phyloP scores from a whole-genome alignment of 2,888 invertebrate species.

The Apocheima hispidaria region DNA sequence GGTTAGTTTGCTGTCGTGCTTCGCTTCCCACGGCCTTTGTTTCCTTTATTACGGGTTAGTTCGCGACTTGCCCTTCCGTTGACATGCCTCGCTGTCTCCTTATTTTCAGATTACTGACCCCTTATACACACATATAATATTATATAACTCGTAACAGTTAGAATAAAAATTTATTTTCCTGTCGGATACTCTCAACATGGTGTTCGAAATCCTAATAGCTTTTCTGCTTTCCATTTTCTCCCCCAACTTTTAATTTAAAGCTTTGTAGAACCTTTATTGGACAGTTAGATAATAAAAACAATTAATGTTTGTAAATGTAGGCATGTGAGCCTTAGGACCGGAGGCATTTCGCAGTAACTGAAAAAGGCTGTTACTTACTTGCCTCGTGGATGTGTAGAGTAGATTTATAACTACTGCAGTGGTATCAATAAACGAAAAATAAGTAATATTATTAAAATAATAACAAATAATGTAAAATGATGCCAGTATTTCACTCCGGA shows the following conservation, averaged over 20 bases:
- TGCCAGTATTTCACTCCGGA: no score
- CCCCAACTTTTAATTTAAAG: conserved; percentile 17
- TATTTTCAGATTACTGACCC: conserved; percentile 56
- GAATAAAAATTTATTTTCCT: conserved; percentile 33
- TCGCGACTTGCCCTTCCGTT: conserved; percentile 58
- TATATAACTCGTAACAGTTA: conserved; percentile 19
- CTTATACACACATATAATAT: conserved; percentile 18
- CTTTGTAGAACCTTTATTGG: conserved; percentile 17
- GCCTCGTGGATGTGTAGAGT: conserved; percentile 6
- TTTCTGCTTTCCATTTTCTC: conserved; percentile 18
- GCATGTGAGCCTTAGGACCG: conserved; percentile 14
- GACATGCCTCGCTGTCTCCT: conserved; percentile 60
- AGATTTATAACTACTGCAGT: conserved; percentile 28
- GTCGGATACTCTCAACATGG: conserved; percentile 17
- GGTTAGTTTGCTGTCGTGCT: conserved; percentile 62
- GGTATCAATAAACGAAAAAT: conserved; percentile 12
- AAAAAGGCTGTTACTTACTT: conserved; percentile 11
- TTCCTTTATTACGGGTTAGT: conserved; percentile 57
- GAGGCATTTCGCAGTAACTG: conserved; percentile 20
- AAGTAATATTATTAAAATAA: no score
- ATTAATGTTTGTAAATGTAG: conserved; percentile 11
- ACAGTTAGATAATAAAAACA: conserved; percentile 8
- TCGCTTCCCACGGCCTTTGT: conserved; percentile 64
- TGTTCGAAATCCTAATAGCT: conserved; percentile 22
- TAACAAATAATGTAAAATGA: no score